Percentiles rank a stretch among this genome's conserved stretches.
phyloP scores from a whole-genome alignment of 2,888 invertebrate genomes.

The Calliphora vomitoria region DNA sequence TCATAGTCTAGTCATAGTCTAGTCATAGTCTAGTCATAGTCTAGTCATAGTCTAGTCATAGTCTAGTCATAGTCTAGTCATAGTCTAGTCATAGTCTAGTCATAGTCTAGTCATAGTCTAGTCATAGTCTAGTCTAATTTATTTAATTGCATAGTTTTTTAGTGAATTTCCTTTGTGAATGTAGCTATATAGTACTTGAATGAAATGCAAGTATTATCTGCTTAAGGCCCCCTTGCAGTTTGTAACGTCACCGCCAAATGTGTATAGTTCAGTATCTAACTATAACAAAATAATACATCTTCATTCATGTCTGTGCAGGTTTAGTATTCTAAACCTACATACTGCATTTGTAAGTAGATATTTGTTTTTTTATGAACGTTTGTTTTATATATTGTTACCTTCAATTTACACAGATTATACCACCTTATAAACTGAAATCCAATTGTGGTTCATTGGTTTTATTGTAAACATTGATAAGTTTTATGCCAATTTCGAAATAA shows the following conservation, averaged over 20 bases:
- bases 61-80: too few relatives aligned
- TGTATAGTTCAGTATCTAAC: neutral
- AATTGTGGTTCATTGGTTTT: conserved; percentile 57
- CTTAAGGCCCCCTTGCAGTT: neutral
- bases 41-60: too few relatives aligned
- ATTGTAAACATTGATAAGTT: conserved; percentile 50
- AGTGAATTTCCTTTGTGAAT: too few relatives aligned
- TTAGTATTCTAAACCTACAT: neutral
- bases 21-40: too few relatives aligned
- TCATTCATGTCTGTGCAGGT: neutral
- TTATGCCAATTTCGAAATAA: neutral
- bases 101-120: too few relatives aligned
- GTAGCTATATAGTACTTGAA: too few relatives aligned
- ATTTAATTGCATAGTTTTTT: too few relatives aligned
- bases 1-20: too few relatives aligned
- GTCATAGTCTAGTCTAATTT: too few relatives aligned
- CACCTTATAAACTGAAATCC: conserved; percentile 45
- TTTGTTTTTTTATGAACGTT: neutral
- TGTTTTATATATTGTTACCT: conserved; percentile 39
- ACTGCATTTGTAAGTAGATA: neutral
- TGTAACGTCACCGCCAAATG: too few relatives aligned
- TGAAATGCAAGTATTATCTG: too few relatives aligned
- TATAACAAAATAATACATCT: conserved; percentile 30
- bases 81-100: too few relatives aligned
- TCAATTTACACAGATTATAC: conserved; percentile 53